Evolutionary conservation across 2,888 invertebrate genomes (phyloP), one percentile per base, ranked within the genome.

Genomic region (Cryptosula pallasiana): DNA sequence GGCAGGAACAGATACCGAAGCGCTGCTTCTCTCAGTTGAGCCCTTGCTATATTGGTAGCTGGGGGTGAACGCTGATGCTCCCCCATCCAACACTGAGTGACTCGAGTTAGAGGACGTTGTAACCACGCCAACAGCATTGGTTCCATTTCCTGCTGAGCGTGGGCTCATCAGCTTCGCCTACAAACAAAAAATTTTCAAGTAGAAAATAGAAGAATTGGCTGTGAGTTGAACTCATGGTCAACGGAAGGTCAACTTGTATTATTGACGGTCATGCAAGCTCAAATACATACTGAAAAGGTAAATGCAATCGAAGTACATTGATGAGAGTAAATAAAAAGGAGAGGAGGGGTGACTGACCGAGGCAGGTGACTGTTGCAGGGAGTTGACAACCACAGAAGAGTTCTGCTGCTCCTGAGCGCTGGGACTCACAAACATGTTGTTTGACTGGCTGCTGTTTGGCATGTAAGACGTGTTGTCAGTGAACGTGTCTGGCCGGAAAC

Each of bases 1-100:
- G 9, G 45, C 45, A n/a, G n/a, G n/a, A n/a, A n/a, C n/a, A n/a
- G n/a, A n/a, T n/a, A n/a, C n/a, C 20, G 45, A 45, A 45, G 20
- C 45, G 20, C 27, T 20, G 20, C 32, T 20, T 13, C 45, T 45
- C 20, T 45, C 45, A n/a, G n/a, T n/a, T n/a, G n/a, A n/a, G 5
- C 45, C 45, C 5, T 5, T 20, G 5, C 34, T 63, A 20, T 45
- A 45, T 13, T 20, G 63, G 34, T 32, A 63, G 34, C 32, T 63
- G 32, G 63, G 63, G 32, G 63, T 63, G 63, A 63, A 63, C 1
- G 27, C 63, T 16, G 63, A 63, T 20, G 63, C 63, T 29, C 32
- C 34, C 20, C 63, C 63, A 27, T 63, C 63, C 29, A 63, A 32
- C 20, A 27, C 27, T 2, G 63, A 63, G 25, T 63, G 63, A 9